Percentiles rank a stretch among this genome's conserved stretches.
phyloP scores from a whole-genome alignment of 2,113 vertebrate species.

The Amphilophus citrinellus region DNA sequence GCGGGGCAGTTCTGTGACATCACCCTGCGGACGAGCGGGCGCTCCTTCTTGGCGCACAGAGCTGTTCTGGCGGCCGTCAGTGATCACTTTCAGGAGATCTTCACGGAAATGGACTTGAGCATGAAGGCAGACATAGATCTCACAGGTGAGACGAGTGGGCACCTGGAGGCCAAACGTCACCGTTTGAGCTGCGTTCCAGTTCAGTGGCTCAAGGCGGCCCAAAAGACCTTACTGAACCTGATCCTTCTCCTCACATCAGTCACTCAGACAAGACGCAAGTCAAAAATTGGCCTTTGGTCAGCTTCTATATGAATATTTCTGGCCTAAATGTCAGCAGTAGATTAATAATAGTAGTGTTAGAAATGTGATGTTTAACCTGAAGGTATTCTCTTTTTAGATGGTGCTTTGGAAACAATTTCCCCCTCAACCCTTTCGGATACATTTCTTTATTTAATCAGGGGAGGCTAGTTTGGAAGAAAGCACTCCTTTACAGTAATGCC shows the following conservation, averaged over 20 bases:
- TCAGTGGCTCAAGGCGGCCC: background rate
- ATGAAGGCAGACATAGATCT: constrained; percentile 80
- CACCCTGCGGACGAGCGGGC: constrained; percentile 79
- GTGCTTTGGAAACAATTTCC: background rate
- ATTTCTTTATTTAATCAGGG: background rate
- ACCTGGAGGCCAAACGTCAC: background rate
- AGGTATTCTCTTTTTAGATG: background rate
- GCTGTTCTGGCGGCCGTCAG: constrained; percentile 85
- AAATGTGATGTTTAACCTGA: background rate
- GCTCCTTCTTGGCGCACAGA: constrained; percentile 81
- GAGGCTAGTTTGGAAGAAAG: background rate
- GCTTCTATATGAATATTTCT: background rate
- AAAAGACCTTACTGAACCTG: background rate
- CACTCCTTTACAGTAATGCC: background rate
- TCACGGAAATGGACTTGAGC: constrained; percentile 81
- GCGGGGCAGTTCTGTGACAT: constrained; percentile 86
- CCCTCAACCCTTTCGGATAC: background rate
- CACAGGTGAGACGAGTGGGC: constrained; percentile 72
- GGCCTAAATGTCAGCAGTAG: background rate
- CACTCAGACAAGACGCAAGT: background rate
- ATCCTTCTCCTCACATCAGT: background rate
- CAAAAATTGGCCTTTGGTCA: background rate
- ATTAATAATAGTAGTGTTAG: background rate
- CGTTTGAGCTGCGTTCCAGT: background rate
- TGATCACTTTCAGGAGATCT: constrained; percentile 86